Conservation (phyloP, 2,113 vertebrate species). For the Takifugu bimaculatus region DNA sequence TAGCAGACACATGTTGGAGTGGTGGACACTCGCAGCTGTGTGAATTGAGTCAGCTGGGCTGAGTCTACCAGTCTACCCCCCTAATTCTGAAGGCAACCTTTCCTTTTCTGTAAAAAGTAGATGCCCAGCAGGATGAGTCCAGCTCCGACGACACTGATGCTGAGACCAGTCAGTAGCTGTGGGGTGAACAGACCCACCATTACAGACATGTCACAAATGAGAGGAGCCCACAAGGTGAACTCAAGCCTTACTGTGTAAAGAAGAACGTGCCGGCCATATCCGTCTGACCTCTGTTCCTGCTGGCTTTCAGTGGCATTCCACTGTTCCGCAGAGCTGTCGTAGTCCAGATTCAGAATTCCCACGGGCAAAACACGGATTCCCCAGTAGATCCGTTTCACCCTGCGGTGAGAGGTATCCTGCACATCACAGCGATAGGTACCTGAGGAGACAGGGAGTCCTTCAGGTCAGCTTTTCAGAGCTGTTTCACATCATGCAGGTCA, state of each 20-base stretch:
- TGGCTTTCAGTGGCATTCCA: slow-evolving; percentile 22
- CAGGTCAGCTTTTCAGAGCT: not conserved
- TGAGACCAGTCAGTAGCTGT: slow-evolving; percentile 19
- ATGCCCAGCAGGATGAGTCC: slow-evolving; percentile 8
- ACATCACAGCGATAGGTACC: slow-evolving; percentile 88
- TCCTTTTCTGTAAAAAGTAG: not conserved
- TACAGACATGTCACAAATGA: not conserved
- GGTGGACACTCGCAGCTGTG: no score
- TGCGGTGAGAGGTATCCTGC: slow-evolving; percentile 52
- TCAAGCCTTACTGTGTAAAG: not conserved
- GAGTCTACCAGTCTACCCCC: no score
- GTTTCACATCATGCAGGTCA: no score
- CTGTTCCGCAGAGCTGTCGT: slow-evolving; percentile 38
- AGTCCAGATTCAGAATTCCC: slow-evolving; percentile 72
- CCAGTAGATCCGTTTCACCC: slow-evolving; percentile 81
- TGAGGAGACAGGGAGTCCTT: slow-evolving; percentile 8
- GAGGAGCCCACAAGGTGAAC: not conserved
- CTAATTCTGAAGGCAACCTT: no score
- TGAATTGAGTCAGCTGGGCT: no score
- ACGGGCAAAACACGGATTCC: slow-evolving; percentile 78
- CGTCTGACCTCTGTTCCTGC: slow-evolving; percentile 9
- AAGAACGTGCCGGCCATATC: not conserved
- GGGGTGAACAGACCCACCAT: not conserved
- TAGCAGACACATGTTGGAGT: no score
- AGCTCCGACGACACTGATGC: not conserved